Evolutionary conservation across 1,140 invertebrate genomes (phyloP), one percentile per base, ranked within the genome.

Genomic region (Cardiocondyla obscurior): DNA sequence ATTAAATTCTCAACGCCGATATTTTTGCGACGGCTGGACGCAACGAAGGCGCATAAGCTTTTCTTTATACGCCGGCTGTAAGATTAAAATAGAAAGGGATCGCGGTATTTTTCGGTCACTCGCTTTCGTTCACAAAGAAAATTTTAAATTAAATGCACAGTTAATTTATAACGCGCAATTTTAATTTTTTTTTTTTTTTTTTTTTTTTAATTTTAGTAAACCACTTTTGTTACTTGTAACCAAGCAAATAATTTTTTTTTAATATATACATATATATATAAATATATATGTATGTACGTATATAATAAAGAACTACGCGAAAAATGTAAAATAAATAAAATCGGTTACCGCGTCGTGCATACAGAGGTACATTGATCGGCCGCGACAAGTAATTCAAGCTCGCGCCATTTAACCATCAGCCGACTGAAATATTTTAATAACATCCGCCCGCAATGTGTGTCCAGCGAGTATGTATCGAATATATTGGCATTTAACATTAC

Each of bases 361-460:
- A 74, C 46, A 79, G 62, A 69, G 33, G 10, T n/a, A 39, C 74
- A 79, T 79, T 49, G 74, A 79, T 69, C 74, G 46, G 33, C 33
- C 46, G 36, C 74, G 62, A 79, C 74, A 79, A 79, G 33, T 69
- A 79, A 79, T 79, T 79, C 60, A 79, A 79, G 74, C 74, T 79
- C 74, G 64, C 74, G 74, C 74, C 64, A 79, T 79, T 79, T 79
- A 79, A 69, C 74, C 74, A 79, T 79, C 69, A 79, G 46, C 30
- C 46, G 74, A 79, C 74, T 79, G 74, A 79, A 79, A 79, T 79
- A 79, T 79, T 79, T 69, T 79, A 79, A 79, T 79, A 79, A 79
- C 74, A 79, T 79, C 62, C 74, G 74, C 74, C 74, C 74, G 46
- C 62, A 79, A 46, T 67, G 74, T 79, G 62, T 79, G 62, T 79